Evolutionary conservation across 1,140 invertebrate species (phyloP).

Genomic region (Drosophila sucinea): DNA sequence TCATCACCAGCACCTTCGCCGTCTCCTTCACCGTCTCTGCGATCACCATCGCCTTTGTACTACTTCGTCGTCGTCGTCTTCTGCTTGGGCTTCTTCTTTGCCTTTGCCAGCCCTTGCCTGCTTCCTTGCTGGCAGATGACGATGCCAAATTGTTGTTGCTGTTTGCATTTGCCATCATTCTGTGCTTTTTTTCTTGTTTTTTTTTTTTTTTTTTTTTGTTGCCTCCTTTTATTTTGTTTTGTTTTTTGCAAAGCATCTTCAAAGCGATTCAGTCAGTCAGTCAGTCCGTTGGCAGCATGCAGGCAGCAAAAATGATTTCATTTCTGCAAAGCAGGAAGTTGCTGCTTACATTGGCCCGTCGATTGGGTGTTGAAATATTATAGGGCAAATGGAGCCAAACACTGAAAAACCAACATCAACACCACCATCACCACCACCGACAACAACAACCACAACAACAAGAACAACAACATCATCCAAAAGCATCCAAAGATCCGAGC

Average conservation of each 20-base stretch:
- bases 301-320: constrained; percentile 42
- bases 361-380: constrained; percentile 73
- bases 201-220: constrained; percentile 7
- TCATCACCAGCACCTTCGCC: background rate
- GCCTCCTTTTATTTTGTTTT: constrained; percentile 18
- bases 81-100: no score
- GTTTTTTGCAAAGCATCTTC: constrained; percentile 32
- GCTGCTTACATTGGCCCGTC: constrained; percentile 57
- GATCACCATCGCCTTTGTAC: background rate
- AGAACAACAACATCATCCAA: background rate
- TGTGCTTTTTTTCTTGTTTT: constrained; percentile 23
- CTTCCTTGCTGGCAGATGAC: constrained; percentile 9
- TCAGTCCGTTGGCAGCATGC: background rate
- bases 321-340: constrained; percentile 65
- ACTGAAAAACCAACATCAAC: constrained; percentile 11
- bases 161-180: constrained; percentile 47
- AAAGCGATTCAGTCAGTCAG: constrained; percentile 17
- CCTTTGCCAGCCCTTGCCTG: background rate
- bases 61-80: no score
- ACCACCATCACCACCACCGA: background rate
- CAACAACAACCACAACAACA: background rate
- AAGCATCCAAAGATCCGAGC: no score
- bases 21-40: background rate
- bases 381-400: constrained; percentile 37
- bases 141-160: constrained; percentile 57